A percentile compares a stretch with the other conserved stretches of the same genome.
Evolutionary conservation across 2,797 vertebrate species (phyloP).

Genomic region (Darevskia nairensis): DNA sequence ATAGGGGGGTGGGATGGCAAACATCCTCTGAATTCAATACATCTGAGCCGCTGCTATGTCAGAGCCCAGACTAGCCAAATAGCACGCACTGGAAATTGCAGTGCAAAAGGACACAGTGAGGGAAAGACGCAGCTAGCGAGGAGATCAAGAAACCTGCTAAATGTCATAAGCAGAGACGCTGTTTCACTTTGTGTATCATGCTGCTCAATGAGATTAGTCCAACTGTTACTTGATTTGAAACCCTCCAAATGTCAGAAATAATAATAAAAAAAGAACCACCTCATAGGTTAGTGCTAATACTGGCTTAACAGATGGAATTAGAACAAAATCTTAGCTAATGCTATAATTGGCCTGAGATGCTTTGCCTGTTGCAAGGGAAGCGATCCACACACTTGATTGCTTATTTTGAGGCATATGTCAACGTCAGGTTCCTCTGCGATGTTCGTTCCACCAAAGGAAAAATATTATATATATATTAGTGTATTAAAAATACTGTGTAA

Average conservation of each 20-base stretch:
- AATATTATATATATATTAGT: background rate
- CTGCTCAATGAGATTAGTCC: slow-evolving; percentile 46
- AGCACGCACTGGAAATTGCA: background rate
- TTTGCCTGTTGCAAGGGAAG: background rate
- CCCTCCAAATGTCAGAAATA: slow-evolving; percentile 43
- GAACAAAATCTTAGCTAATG: slow-evolving; percentile 43
- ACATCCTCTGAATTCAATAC: background rate
- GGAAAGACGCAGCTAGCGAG: slow-evolving; percentile 4
- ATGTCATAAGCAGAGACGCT: background rate
- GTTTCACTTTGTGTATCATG: slow-evolving; percentile 43
- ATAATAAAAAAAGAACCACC: slow-evolving; percentile 42
- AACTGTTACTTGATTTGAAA: slow-evolving; percentile 49
- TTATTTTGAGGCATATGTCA: slow-evolving; percentile 32
- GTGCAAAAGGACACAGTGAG: slow-evolving; percentile 9
- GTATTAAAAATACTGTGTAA: background rate
- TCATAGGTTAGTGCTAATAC: slow-evolving; percentile 37
- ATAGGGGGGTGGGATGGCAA: background rate
- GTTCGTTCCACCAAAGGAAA: background rate
- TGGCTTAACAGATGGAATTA: slow-evolving; percentile 53
- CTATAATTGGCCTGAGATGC: slow-evolving; percentile 42
- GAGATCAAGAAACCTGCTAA: slow-evolving; percentile 16
- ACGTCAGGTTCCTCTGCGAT: background rate
- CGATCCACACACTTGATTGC: background rate
- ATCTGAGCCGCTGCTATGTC: background rate
- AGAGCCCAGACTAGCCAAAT: background rate